Evolutionary conservation across 1,140 invertebrate species (phyloP).

Genomic region (Drosophila insularis): DNA sequence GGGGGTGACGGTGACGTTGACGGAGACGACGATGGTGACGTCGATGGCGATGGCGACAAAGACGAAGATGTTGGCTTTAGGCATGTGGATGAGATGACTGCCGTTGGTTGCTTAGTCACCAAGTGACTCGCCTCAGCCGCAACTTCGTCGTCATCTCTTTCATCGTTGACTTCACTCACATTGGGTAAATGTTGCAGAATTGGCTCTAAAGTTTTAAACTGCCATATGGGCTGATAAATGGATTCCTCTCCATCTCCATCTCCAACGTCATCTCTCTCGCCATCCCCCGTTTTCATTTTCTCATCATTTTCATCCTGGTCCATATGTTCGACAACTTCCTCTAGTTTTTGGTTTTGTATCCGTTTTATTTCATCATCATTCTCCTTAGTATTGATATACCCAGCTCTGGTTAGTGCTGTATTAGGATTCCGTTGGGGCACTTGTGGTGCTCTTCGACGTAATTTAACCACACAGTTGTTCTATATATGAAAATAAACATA

Average conservation of each 20-base stretch:
- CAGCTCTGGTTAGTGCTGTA: constrained; percentile 48
- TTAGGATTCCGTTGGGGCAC: constrained; percentile 66
- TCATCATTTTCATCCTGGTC: constrained; percentile 20
- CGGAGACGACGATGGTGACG: neutral
- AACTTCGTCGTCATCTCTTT: constrained; percentile 24
- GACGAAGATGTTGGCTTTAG: neutral
- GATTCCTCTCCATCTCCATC: constrained; percentile 57
- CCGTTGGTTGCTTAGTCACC: constrained; percentile 27
- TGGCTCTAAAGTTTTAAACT: constrained; percentile 72
- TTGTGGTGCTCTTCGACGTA: constrained; percentile 68
- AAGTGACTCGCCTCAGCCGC: constrained; percentile 3
- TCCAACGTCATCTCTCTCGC: too few relatives aligned
- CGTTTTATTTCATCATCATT: neutral
- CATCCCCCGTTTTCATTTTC: neutral
- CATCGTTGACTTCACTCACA: constrained; percentile 34
- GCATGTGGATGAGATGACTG: neutral
- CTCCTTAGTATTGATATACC: constrained; percentile 16
- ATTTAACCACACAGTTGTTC: constrained; percentile 65
- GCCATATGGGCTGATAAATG: constrained; percentile 82
- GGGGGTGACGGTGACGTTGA: constrained; percentile 5
- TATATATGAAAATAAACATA: constrained; percentile 36
- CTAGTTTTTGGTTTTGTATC: neutral
- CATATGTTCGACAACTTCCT: neutral
- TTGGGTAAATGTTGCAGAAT: constrained; percentile 27
- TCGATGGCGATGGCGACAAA: constrained; percentile 48